Base-by-base conservation (phyloP, 2,888 invertebrate species). In the Ferrisia virgata region DNA sequence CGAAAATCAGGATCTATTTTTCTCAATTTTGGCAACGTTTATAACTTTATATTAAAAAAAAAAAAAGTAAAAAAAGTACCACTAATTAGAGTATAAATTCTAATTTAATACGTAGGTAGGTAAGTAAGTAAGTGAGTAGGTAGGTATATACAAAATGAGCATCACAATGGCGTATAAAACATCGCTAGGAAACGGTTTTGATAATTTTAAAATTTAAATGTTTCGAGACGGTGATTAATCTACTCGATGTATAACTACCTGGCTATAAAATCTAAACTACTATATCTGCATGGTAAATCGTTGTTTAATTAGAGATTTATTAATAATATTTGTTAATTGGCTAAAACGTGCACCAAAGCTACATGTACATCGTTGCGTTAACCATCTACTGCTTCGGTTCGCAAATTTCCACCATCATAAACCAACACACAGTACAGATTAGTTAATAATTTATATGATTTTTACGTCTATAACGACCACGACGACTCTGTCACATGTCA, bases 281-380 rank as follows among this genome's bases (percentile, higher is more conserved):
- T 33, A 72, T 72, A 43, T 72, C 72, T 72, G 72, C 33, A 33
- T 28, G 9, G n/a, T 72, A 72, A 72, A 72, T 72, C 72, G 72
- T 31, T 72, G 25, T 72, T 33, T 72, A 72, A 72, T 72, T 72
- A 72, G 72, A 72, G 72, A 72, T 72, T 33, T 72, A 72, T 72
- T 72, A 72, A 72, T 72, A 72, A 72, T 72, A 72, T 72, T 72
- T 33, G 72, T 33, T 72, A 72, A 72, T 72, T 72, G 72, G 72
- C 72, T 33, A 36, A 69, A 28, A 69, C 18, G 22, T 69, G 43
- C 15, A 43, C 43, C n/a, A n/a, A n/a, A n/a, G n/a, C n/a, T n/a
- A n/a, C n/a, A n/a, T n/a, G n/a, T n/a, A n/a, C n/a, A n/a, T n/a
- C n/a, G n/a, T n/a, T n/a, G 31, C 69, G 69, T 69, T 72, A 72